Conservation (phyloP, 2,797 vertebrate genomes). For the Erpetoichthys calabaricus region DNA sequence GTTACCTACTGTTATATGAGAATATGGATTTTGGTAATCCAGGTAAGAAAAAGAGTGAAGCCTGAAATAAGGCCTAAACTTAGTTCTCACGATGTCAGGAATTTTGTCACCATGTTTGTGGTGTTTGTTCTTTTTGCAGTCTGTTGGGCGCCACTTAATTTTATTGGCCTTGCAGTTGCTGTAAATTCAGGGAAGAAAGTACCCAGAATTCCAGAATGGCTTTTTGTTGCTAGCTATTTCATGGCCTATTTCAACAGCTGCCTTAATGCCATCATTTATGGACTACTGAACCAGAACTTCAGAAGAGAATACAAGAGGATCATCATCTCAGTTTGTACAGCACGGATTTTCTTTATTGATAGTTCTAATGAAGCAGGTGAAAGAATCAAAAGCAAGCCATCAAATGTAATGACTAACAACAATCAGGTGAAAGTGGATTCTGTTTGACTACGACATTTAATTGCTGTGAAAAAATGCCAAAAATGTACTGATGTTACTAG, state of each 20-base stretch:
- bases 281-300: conserved; percentile 93
- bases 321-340: conserved; percentile 70
- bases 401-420: conserved; percentile 73
- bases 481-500: neutral
- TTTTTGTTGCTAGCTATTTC: conserved; percentile 91
- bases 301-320: conserved; percentile 86
- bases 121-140: conserved; percentile 92
- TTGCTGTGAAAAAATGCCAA: conserved; percentile 7
- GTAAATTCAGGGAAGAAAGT: conserved; percentile 58
- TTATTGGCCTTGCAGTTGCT: conserved; percentile 85
- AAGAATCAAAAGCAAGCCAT: conserved; percentile 76
- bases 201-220: conserved; percentile 82
- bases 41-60: conserved; percentile 70
- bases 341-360: conserved; percentile 69
- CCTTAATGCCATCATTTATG: conserved; percentile 95
- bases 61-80: conserved; percentile 70
- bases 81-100: conserved; percentile 80
- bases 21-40: conserved; percentile 66
- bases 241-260: conserved; percentile 98
- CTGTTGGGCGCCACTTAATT: conserved; percentile 93
- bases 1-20: conserved; percentile 71
- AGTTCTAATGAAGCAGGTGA: conserved; percentile 74
- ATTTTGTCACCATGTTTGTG: conserved; percentile 94
- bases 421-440: conserved; percentile 85
- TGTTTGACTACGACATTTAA: conserved; percentile 45